Base-by-base conservation (phyloP, 2,888 invertebrate genomes). In the Lycaena phlaeas region DNA sequence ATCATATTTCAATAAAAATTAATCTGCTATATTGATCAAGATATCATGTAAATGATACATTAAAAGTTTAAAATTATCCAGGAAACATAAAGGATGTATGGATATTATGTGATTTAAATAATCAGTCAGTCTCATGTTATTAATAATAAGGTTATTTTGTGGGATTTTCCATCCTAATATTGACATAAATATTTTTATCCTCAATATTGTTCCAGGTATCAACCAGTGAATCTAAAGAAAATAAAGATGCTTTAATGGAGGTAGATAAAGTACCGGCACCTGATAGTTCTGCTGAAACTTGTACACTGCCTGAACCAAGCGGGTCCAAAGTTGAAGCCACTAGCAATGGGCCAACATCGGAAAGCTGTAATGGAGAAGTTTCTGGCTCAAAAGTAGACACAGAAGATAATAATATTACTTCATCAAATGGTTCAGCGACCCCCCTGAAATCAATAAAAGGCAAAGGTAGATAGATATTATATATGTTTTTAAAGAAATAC, bases 391-490 rank as follows among this genome's bases (percentile, higher is more conserved):
- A 79, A 48, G 56, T 53, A 45, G 77, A 63, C 38, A 66, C 66
- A 5, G 81, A 73, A 52, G 79, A 77, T 27, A 72, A 64, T 45
- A 82, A 85, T 45, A 84, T 82, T 31, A 75, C 78, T 10, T 85
- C 84, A 1, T 82, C 86, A 0, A 87, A 87, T 65, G 88, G 87
- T 2, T 84, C 85, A 36, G 61, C 72, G n/a, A 72, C 71, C 27
- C 68, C 69, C 6, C 47, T 49, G 0, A 76, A 79, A 40, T 48
- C 52, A 17, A 81, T 76, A 40, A 79, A 78, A 54, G 64, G 59
- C 29, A 75, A 76, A 71, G 75, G 81, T 44, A 43, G 3, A 15
- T 25, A 6, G 14, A 31, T 11, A 14, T 2, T n/a, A n/a, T n/a
- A n/a, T n/a, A n/a, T n/a, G n/a, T n/a, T n/a, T n/a, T n/a, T n/a